These are phyloP conservation scores for Borostomias antarcticus DNA, from an alignment of 2,797 vertebrate genomes.

Conservation along the genomic window DNA sequence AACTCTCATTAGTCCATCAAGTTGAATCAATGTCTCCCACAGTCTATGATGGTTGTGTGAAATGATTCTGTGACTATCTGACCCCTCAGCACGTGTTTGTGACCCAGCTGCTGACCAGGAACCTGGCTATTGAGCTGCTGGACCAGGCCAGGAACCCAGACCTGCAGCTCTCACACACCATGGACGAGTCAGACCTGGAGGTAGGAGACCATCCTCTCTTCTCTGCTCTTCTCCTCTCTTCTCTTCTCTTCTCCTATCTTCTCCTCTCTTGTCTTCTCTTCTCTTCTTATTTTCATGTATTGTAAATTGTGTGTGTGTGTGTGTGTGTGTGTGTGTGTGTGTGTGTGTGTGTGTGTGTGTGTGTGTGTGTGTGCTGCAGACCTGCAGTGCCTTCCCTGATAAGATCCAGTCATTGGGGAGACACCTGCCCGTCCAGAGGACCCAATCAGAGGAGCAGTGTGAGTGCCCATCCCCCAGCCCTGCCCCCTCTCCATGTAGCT, in stretches of 20 bases:
- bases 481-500: not conserved
- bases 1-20: no score
- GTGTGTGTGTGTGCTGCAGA: conserved; percentile 50
- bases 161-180: conserved; percentile 51
- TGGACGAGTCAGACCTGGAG: conserved; percentile 78
- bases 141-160: conserved; percentile 75
- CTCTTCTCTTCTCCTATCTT: not conserved
- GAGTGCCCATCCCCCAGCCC: conserved; percentile 33
- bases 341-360: not conserved
- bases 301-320: not conserved
- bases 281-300: not conserved
- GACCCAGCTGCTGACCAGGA: conserved; percentile 69
- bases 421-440: conserved; percentile 58
- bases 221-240: not conserved
- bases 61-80: not conserved
- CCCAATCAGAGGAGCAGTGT: conserved; percentile 75
- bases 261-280: conserved; percentile 4
- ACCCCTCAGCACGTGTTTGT: conserved; percentile 69
- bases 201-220: conserved; percentile 53
- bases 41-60: not conserved
- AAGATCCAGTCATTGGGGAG: conserved; percentile 73
- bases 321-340: conserved; percentile 9
- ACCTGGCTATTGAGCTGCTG: conserved; percentile 70
- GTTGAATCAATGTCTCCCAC: not conserved
- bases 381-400: conserved; percentile 75